phyloP scores from a whole-genome alignment of 2,113 vertebrate species.

The Neogobius melanostomus region DNA sequence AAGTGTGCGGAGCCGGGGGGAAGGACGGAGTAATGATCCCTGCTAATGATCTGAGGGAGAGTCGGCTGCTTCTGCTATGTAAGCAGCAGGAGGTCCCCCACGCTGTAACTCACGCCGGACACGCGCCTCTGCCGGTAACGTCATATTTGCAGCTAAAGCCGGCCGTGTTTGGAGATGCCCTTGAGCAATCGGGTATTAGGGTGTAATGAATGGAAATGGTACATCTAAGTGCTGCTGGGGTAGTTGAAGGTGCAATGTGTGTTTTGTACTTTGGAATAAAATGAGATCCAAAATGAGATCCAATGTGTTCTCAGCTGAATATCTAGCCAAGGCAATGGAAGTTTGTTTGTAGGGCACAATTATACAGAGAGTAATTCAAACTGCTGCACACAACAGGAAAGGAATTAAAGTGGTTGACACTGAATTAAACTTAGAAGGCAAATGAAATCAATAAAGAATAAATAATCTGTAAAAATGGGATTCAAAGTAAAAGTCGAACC shows the following conservation, averaged over 20 bases:
- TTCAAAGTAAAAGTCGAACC: no score
- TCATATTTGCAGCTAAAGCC: not conserved
- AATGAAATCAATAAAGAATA: no score
- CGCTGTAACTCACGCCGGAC: not conserved
- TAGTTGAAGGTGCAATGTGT: not conserved
- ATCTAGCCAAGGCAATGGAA: no score
- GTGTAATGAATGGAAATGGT: not conserved
- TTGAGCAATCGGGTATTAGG: not conserved
- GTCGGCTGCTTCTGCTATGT: slow-evolving; percentile 7
- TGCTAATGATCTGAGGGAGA: slow-evolving; percentile 9
- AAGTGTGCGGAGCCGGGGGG: slow-evolving; percentile 1
- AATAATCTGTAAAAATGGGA: no score
- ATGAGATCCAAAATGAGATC: no score
- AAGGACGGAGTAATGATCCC: slow-evolving; percentile 13
- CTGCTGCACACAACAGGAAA: no score
- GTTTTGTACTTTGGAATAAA: no score
- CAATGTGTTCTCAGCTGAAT: no score
- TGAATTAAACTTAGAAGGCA: no score
- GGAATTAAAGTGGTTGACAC: no score
- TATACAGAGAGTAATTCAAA: no score
- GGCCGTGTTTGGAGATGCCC: not conserved
- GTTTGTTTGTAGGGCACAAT: no score
- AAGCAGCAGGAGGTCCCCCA: slow-evolving; percentile 4
- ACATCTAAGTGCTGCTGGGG: not conserved
- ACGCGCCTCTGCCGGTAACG: not conserved